phyloP scores from a whole-genome alignment of 2,888 invertebrate species.

The Leptinotarsa rubiginosa region DNA sequence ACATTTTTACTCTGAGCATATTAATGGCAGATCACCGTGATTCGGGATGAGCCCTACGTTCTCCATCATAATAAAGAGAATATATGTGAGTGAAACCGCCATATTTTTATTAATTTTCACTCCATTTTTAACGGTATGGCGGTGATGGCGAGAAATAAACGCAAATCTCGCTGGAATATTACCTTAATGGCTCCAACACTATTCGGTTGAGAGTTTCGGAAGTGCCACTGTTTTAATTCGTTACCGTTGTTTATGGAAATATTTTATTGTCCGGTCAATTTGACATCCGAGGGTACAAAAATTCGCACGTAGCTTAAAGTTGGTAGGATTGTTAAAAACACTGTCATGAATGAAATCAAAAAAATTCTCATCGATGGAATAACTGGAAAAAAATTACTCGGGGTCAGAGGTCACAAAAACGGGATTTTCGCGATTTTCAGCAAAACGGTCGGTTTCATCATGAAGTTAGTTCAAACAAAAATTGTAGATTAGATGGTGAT shows the following conservation, averaged over 20 bases:
- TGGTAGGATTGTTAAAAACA: no score
- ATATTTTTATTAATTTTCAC: slow-evolving; percentile 55
- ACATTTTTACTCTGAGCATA: slow-evolving; percentile 66
- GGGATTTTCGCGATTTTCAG: no score
- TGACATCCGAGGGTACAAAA: no score
- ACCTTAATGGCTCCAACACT: slow-evolving; percentile 38
- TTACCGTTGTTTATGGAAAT: not conserved
- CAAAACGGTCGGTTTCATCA: no score
- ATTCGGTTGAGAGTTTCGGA: slow-evolving; percentile 1
- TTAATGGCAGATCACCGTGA: slow-evolving; percentile 58
- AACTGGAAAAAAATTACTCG: no score
- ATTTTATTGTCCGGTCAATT: not conserved
- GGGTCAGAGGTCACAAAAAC: no score
- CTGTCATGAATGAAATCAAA: no score
- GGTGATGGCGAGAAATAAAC: slow-evolving; percentile 41
- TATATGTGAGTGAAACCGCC: slow-evolving; percentile 47
- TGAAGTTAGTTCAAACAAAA: no score
- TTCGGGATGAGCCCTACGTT: slow-evolving; percentile 46
- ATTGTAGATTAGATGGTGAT: no score
- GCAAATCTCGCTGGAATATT: slow-evolving; percentile 32
- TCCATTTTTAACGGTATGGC: slow-evolving; percentile 49
- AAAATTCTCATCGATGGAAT: no score
- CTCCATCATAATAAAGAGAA: slow-evolving; percentile 55
- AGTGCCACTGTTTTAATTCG: not conserved
- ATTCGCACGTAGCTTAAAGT: no score